Evolutionary conservation across 2,113 vertebrate species (phyloP).

Genomic region (Lutjanus erythropterus): DNA sequence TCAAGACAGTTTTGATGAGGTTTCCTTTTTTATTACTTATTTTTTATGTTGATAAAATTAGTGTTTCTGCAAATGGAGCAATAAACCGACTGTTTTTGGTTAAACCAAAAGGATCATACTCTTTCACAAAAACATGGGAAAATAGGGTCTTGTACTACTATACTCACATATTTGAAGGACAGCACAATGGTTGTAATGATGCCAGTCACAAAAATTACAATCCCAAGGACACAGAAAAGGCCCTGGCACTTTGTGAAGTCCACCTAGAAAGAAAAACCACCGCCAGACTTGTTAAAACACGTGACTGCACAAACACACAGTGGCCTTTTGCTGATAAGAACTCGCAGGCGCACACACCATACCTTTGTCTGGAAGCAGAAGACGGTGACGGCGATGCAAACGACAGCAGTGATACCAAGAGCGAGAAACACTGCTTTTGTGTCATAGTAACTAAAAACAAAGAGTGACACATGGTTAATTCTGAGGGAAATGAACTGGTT

Average conservation of each 20-base stretch:
- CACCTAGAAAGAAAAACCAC: conserved; percentile 82
- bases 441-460: conserved; percentile 83
- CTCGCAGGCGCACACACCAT: background rate
- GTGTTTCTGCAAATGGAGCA: too few species aligned
- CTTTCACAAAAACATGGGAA: too few species aligned
- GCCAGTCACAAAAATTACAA: conserved; percentile 93
- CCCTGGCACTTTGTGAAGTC: conserved; percentile 96
- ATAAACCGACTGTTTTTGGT: too few species aligned
- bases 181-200: conserved; percentile 92
- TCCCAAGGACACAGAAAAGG: conserved; percentile 93
- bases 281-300: background rate
- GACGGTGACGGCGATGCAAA: conserved; percentile 92
- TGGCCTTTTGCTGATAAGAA: background rate
- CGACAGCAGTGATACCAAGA: conserved; percentile 91
- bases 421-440: conserved; percentile 92
- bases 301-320: background rate
- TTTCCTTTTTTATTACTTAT: too few species aligned
- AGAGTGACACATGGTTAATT: background rate
- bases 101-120: too few species aligned
- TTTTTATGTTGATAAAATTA: too few species aligned
- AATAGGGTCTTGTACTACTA: too few species aligned
- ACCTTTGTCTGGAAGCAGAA: conserved; percentile 99
- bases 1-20: too few species aligned
- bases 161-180: conserved; percentile 95
- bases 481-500: background rate